These are phyloP conservation scores for Oreonectes daqikongensis DNA, from an alignment of 2,797 vertebrate genomes.

Conservation along the genomic window DNA sequence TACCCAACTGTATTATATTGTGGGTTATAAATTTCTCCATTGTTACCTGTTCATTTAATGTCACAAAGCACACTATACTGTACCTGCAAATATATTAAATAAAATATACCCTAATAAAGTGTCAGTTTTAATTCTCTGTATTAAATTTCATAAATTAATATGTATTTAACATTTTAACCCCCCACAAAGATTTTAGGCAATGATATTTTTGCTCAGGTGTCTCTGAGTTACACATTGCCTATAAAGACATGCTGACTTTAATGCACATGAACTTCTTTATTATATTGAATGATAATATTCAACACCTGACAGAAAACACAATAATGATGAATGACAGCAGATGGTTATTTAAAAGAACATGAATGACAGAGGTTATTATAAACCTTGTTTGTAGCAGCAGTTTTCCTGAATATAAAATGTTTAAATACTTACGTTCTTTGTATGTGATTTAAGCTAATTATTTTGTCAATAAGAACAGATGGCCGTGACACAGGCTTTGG, in stretches of 20 bases:
- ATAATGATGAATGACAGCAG: not conserved
- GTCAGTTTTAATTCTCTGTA: too few relatives aligned
- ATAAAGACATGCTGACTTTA: not conserved
- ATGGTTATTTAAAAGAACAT: conserved; percentile 26
- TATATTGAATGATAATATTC: not conserved
- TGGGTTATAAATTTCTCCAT: too few relatives aligned
- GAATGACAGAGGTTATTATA: not conserved
- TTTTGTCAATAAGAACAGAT: not conserved
- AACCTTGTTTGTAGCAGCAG: not conserved
- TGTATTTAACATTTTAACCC: too few relatives aligned
- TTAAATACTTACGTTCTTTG: not conserved
- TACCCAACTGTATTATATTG: too few relatives aligned
- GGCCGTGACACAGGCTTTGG: too few relatives aligned
- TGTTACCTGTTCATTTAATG: too few relatives aligned
- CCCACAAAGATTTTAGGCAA: too few relatives aligned
- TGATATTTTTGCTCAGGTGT: too few relatives aligned
- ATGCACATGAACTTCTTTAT: not conserved
- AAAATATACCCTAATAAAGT: too few relatives aligned
- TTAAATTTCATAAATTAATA: too few relatives aligned
- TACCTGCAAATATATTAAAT: too few relatives aligned
- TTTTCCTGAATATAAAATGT: not conserved
- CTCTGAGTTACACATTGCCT: not conserved
- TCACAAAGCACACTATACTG: too few relatives aligned
- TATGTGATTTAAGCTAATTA: not conserved
- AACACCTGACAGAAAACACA: not conserved